Conservation (phyloP, 2,113 vertebrate species). For the Chroicocephalus ridibundus region DNA sequence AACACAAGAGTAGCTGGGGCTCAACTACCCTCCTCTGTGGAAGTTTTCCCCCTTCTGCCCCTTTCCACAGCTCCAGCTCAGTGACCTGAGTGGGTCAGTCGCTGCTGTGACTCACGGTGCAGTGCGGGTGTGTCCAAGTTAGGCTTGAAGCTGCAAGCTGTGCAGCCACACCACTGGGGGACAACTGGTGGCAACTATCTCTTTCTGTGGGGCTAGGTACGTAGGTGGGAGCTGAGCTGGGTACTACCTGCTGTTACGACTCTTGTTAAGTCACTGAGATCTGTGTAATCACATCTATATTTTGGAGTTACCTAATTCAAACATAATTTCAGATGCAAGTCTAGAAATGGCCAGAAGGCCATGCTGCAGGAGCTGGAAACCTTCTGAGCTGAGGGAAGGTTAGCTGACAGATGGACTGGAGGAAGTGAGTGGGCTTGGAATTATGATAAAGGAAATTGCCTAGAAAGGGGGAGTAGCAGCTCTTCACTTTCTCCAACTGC, state of each 20-base stretch:
- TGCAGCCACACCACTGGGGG: accelerated
- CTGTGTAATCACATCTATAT: neutral
- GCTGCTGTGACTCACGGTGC: neutral
- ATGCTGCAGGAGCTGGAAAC: conserved; percentile 38
- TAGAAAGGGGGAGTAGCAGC: conserved; percentile 2
- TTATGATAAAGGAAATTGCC: conserved; percentile 37
- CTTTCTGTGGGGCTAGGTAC: neutral
- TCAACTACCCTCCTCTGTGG: neutral
- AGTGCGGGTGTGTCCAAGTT: neutral
- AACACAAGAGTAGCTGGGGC: neutral
- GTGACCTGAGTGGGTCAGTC: neutral
- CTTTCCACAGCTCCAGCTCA: neutral
- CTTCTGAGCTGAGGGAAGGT: conserved; percentile 14
- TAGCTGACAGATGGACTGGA: conserved; percentile 54
- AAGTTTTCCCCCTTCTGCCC: neutral
- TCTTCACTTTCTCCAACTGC: neutral
- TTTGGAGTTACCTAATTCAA: neutral
- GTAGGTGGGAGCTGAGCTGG: neutral
- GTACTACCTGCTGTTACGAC: neutral
- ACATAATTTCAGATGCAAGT: neutral
- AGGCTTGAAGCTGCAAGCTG: neutral
- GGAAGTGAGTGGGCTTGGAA: conserved; percentile 28
- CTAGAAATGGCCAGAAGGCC: conserved; percentile 41
- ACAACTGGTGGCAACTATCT: neutral
- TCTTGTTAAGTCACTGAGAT: neutral